Conservation (phyloP, 2,113 vertebrate genomes). For the Setophaga petechia region DNA sequence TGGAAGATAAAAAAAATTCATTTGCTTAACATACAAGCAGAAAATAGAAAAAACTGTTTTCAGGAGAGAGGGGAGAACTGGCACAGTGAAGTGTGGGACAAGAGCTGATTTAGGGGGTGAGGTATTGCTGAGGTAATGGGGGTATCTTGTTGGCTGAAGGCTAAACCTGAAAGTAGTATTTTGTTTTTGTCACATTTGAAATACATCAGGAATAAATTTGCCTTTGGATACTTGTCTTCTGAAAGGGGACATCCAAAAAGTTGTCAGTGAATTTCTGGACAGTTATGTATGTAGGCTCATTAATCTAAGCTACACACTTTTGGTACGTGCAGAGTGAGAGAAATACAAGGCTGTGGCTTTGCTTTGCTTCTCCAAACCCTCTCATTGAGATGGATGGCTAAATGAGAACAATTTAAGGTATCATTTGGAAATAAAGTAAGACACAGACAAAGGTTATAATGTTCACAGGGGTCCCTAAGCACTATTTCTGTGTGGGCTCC, state of each 20-base stretch:
- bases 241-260: background rate
- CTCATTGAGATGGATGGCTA: background rate
- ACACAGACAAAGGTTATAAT: background rate
- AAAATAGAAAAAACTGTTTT: constrained; percentile 24
- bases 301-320: background rate
- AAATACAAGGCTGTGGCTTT: background rate
- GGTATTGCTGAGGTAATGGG: background rate
- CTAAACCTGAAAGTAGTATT: background rate
- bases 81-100: background rate
- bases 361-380: background rate
- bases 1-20: constrained; percentile 8
- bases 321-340: background rate
- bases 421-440: background rate
- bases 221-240: background rate
- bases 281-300: background rate
- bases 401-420: background rate
- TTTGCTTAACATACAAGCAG: background rate
- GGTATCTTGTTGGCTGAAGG: background rate
- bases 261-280: background rate
- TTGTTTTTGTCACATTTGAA: background rate
- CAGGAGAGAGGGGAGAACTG: background rate
- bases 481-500: background rate
- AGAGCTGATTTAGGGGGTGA: background rate
- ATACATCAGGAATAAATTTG: background rate
- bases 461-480: background rate